Percentiles rank a stretch among this genome's conserved stretches.
Evolutionary conservation across 2,113 vertebrate species (phyloP).

Genomic region (Cephalopholis sonnerati): DNA sequence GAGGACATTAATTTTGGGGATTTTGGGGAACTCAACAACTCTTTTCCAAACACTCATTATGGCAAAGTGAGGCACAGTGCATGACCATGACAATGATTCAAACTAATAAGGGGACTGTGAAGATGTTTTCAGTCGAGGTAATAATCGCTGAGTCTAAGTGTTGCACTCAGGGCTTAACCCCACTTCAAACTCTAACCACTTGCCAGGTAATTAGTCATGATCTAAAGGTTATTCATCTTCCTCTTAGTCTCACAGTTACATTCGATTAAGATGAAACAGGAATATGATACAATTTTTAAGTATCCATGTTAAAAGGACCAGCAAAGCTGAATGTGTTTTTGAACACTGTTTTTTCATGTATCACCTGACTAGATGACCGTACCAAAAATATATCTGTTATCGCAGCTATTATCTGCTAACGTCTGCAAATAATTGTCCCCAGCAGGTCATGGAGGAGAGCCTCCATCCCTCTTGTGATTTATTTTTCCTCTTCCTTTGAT

Average conservation of each 20-base stretch:
- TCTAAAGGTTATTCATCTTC: constrained; percentile 17
- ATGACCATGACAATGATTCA: constrained; percentile 1
- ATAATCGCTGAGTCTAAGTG: constrained; percentile 4
- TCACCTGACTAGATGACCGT: constrained; percentile 21
- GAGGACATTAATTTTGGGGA: background rate
- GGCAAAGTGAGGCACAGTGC: background rate
- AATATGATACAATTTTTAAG: background rate
- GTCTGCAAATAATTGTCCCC: constrained; percentile 69
- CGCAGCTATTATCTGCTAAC: constrained; percentile 60
- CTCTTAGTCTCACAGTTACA: constrained; percentile 2
- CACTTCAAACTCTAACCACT: constrained; percentile 23
- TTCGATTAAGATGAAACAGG: constrained; percentile 16
- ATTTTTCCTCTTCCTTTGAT: constrained; percentile 69
- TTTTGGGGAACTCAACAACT: constrained; percentile 2
- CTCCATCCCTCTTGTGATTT: constrained; percentile 51
- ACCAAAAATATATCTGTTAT: constrained; percentile 61
- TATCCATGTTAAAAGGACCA: background rate
- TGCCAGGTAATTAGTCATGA: constrained; percentile 21
- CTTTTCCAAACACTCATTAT: constrained; percentile 6
- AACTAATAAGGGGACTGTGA: constrained; percentile 7
- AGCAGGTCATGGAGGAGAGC: constrained; percentile 74
- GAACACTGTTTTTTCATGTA: background rate
- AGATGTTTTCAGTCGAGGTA: constrained; percentile 11
- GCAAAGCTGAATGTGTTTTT: constrained; percentile 19
- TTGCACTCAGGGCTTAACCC: constrained; percentile 13